These are phyloP conservation scores for Tympanoctomys barrerae DNA, from an alignment of 2,797 vertebrate species.

Conservation along the genomic window DNA sequence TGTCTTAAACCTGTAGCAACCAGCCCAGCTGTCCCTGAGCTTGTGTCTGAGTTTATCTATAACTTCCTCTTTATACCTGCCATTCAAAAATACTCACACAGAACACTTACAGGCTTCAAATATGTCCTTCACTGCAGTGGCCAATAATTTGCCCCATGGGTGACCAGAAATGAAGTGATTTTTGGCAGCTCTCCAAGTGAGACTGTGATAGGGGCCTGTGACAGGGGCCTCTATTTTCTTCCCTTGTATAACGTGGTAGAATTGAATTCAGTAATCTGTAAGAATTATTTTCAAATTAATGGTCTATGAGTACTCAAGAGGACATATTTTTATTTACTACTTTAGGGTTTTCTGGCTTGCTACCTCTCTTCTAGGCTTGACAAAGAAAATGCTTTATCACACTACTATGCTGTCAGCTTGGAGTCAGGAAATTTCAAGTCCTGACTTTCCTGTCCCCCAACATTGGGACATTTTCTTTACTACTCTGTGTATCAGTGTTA, in stretches of 20 bases:
- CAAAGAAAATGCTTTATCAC: background rate
- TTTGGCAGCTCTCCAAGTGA: background rate
- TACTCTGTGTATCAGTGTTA: background rate
- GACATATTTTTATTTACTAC: background rate
- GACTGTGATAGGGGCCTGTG: background rate
- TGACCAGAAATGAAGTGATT: background rate
- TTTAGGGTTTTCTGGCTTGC: background rate
- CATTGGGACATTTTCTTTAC: background rate
- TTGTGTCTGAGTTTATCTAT: background rate
- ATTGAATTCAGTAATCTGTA: background rate
- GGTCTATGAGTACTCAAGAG: background rate
- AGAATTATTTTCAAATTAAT: background rate
- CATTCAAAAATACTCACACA: background rate
- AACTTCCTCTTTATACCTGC: background rate
- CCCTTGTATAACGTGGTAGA: background rate
- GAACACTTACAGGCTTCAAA: background rate
- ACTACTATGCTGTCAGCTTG: background rate
- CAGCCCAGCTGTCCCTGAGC: background rate
- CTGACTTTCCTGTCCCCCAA: background rate
- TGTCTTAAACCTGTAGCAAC: background rate
- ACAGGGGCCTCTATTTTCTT: background rate
- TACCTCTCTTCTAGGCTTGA: background rate
- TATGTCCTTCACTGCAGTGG: background rate
- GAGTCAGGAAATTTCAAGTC: background rate
- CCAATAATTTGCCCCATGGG: background rate